These are phyloP conservation scores for Lucilia cuprina DNA, from an alignment of 1,140 invertebrate species.

Conservation along the genomic window DNA sequence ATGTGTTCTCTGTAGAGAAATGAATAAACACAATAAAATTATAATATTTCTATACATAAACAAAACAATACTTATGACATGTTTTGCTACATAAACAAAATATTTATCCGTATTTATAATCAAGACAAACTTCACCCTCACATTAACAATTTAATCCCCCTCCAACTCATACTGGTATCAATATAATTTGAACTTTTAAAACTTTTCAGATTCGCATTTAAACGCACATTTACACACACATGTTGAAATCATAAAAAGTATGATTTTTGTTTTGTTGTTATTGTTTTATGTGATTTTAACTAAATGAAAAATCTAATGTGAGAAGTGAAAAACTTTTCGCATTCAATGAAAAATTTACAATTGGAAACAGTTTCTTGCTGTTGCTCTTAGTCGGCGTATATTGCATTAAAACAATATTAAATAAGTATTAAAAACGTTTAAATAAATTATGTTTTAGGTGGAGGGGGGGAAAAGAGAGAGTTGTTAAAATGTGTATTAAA, in stretches of 20 bases:
- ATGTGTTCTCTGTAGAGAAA: background rate
- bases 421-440: conserved; percentile 12
- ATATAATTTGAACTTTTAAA: background rate
- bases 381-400: too few species aligned
- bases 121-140: too few species aligned
- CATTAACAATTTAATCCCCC: too few species aligned
- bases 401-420: background rate
- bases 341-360: too few species aligned
- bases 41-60: background rate
- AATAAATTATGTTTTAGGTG: background rate
- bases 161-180: background rate
- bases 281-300: background rate
- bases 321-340: background rate
- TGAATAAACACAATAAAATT: background rate
- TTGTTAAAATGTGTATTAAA: background rate
- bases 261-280: background rate
- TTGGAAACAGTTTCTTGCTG: too few species aligned
- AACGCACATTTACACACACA: background rate
- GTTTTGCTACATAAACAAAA: background rate
- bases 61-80: background rate
- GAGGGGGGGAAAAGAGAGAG: background rate
- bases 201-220: background rate
- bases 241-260: background rate
- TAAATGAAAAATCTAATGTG: background rate
- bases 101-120: background rate